phyloP scores from a whole-genome alignment of 2,888 invertebrate genomes.

The Habroteleia sp. region DNA sequence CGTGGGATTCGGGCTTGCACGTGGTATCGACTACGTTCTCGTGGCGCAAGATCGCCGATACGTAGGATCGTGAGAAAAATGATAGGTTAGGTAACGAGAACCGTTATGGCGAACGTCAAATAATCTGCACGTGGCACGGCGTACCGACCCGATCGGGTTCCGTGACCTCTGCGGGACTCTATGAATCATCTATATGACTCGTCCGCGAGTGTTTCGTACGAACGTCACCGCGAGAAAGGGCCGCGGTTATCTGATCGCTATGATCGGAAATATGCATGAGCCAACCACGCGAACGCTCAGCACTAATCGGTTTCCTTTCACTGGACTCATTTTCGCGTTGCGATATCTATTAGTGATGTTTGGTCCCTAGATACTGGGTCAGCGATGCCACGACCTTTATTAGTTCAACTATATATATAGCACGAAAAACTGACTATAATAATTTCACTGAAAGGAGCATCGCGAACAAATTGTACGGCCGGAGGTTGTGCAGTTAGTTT shows the following conservation, averaged over 20 bases:
- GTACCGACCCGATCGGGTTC: conserved; percentile 64
- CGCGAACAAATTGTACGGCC: too few species aligned
- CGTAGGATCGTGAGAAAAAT: conserved; percentile 59
- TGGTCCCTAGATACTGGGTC: conserved; percentile 28
- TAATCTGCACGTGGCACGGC: conserved; percentile 64
- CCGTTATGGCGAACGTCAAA: conserved; percentile 67
- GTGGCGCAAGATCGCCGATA: conserved; percentile 30
- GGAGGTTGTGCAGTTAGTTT: too few species aligned
- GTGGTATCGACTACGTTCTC: conserved; percentile 18
- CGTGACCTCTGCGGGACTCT: conserved; percentile 65
- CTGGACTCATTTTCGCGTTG: conserved; percentile 45
- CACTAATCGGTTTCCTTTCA: conserved; percentile 58
- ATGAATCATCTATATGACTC: conserved; percentile 66
- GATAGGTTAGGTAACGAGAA: conserved; percentile 55
- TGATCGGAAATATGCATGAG: conserved; percentile 43
- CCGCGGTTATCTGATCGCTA: conserved; percentile 41
- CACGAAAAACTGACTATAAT: too few species aligned
- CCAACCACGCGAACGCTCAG: conserved; percentile 3
- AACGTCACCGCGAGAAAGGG: conserved; percentile 20
- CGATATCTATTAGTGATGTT: conserved; percentile 32
- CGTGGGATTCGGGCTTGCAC: conserved; percentile 47
- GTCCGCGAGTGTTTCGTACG: conserved; percentile 29
- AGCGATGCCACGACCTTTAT: conserved; percentile 17
- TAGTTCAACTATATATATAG: not conserved
- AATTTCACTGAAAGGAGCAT: too few species aligned